Conservation (phyloP, 2,888 invertebrate species). For the Dasysyrphus tricinctus region DNA sequence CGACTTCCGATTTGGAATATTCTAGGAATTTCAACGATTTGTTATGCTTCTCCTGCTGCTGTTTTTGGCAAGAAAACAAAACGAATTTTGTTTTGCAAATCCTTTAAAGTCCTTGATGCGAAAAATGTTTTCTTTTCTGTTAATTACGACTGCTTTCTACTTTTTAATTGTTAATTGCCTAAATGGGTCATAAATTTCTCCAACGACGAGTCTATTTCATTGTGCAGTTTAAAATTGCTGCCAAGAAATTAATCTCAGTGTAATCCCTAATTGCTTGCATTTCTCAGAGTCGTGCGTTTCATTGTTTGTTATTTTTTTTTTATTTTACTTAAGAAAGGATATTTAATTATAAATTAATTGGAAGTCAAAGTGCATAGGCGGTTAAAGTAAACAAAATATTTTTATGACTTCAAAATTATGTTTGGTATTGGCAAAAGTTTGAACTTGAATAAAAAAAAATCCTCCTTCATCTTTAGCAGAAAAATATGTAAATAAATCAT, state of each 20-base stretch:
- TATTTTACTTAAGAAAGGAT: slow-evolving; percentile 20
- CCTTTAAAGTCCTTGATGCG: slow-evolving; percentile 60
- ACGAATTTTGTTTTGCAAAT: slow-evolving; percentile 42
- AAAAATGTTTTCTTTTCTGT: slow-evolving; percentile 54
- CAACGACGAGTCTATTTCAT: slow-evolving; percentile 58
- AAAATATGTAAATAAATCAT: slow-evolving; percentile 77
- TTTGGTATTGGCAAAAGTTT: slow-evolving; percentile 41
- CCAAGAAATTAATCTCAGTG: slow-evolving; percentile 74
- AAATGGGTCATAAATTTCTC: slow-evolving; percentile 69
- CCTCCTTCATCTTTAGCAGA: slow-evolving; percentile 66
- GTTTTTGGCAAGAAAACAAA: slow-evolving; percentile 35
- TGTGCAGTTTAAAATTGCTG: slow-evolving; percentile 58
- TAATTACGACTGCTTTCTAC: slow-evolving; percentile 64
- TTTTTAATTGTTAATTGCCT: slow-evolving; percentile 74
- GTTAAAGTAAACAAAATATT: slow-evolving; percentile 51
- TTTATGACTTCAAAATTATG: slow-evolving; percentile 34
- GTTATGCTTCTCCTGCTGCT: slow-evolving; percentile 43
- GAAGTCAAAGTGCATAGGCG: slow-evolving; percentile 68
- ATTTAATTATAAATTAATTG: slow-evolving; percentile 65
- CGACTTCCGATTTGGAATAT: slow-evolving; percentile 62
- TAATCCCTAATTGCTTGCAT: slow-evolving; percentile 73
- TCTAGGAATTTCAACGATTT: slow-evolving; percentile 66
- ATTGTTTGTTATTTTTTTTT: not conserved
- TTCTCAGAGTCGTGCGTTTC: slow-evolving; percentile 19
- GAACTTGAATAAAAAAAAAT: slow-evolving; percentile 35